Conservation (phyloP, 2,113 vertebrate species). For the Amblyopsis rosae region DNA sequence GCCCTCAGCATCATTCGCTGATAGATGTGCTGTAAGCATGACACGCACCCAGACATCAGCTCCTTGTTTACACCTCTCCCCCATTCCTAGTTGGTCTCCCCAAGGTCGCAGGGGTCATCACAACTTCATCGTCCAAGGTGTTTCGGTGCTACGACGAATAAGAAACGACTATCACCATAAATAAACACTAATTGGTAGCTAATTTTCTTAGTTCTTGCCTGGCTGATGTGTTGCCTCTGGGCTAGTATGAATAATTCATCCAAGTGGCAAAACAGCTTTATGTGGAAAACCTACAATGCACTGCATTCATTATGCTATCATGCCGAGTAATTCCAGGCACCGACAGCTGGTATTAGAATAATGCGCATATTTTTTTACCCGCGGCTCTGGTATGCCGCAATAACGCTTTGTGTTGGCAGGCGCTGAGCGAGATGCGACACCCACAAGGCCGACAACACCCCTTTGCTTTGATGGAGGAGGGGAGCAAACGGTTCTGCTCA, state of each 20-base stretch:
- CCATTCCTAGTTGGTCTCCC: constrained; percentile 25
- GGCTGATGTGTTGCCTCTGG: constrained; percentile 91
- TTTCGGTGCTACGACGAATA: constrained; percentile 39
- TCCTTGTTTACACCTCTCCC: not conserved
- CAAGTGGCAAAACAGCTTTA: constrained; percentile 83
- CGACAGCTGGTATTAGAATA: constrained; percentile 83
- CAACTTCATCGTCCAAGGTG: constrained; percentile 47
- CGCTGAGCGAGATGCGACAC: constrained; percentile 67
- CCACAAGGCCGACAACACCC: constrained; percentile 67
- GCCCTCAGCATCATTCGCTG: constrained; percentile 53
- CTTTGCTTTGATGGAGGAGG: constrained; percentile 65
- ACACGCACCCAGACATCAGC: constrained; percentile 15
- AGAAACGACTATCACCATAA: constrained; percentile 77
- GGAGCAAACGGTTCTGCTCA: constrained; percentile 50
- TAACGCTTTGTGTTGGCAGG: constrained; percentile 75
- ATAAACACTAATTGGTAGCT: constrained; percentile 94
- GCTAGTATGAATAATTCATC: constrained; percentile 92
- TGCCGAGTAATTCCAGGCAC: constrained; percentile 83
- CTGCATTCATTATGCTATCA: constrained; percentile 86
- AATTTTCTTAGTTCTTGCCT: constrained; percentile 92
- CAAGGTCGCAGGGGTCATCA: constrained; percentile 55
- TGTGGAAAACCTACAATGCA: constrained; percentile 83
- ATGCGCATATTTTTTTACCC: constrained; percentile 77
- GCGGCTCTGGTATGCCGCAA: constrained; percentile 72
- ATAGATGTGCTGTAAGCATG: constrained; percentile 58